phyloP scores from a whole-genome alignment of 2,113 vertebrate species.

The Ondatra zibethicus region DNA sequence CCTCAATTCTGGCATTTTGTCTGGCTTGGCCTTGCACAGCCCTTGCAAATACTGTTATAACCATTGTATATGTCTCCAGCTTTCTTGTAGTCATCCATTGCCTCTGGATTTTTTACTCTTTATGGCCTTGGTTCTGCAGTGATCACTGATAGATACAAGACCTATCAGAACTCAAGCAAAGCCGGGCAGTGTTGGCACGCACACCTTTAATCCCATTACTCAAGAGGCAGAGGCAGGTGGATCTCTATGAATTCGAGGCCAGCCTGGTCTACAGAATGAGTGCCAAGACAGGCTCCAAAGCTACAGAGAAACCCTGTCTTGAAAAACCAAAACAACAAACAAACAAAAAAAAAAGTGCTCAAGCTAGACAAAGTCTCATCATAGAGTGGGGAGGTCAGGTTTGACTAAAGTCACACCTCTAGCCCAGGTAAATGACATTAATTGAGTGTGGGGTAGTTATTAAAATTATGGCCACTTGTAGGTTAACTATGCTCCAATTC shows the following conservation, averaged over 20 bases:
- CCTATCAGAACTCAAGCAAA: no score
- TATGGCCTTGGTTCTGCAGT: not conserved
- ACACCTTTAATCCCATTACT: no score
- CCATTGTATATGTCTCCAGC: not conserved
- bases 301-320: no score
- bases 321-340: no score
- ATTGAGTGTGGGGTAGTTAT: not conserved
- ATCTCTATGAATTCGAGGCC: no score
- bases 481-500: no score
- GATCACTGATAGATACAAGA: not conserved
- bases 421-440: not conserved
- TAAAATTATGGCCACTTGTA: no score
- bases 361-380: not conserved
- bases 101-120: not conserved
- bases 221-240: no score
- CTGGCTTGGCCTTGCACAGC: not conserved
- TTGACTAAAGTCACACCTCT: not conserved
- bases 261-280: no score
- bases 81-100: not conserved
- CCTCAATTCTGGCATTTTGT: not conserved
- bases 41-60: not conserved
- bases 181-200: no score
- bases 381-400: not conserved
- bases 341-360: no score
- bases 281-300: no score